Conservation (phyloP, 2,888 invertebrate genomes). For the Ditula angustiorana region DNA sequence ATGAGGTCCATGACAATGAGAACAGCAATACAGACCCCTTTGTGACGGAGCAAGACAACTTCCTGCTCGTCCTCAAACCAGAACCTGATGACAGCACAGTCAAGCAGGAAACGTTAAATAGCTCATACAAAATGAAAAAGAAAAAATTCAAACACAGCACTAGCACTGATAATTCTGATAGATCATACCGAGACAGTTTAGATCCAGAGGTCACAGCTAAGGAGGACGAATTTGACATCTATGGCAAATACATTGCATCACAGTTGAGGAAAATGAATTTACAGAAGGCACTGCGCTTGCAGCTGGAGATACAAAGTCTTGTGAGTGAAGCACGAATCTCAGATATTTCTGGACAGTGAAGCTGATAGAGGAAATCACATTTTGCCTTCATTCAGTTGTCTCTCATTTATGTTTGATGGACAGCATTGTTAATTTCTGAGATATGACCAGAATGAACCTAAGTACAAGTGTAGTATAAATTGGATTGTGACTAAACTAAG, state of each 20-base stretch:
- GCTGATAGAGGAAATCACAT: conserved; percentile 6
- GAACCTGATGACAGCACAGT: conserved; percentile 50
- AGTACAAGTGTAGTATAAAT: conserved; percentile 22
- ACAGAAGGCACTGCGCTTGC: conserved; percentile 67
- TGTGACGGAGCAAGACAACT: conserved; percentile 26
- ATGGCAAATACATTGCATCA: conserved; percentile 76
- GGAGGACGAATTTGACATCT: conserved; percentile 80
- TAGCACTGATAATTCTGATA: conserved; percentile 59
- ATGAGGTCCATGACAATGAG: conserved; percentile 41
- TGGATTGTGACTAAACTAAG: conserved; percentile 2
- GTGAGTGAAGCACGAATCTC: conserved; percentile 74
- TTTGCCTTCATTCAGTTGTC: background rate
- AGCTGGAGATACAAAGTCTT: conserved; percentile 73
- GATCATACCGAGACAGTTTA: conserved; percentile 52
- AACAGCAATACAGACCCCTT: conserved; percentile 29
- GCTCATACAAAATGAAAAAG: conserved; percentile 53
- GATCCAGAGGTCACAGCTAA: conserved; percentile 50
- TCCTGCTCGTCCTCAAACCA: conserved; percentile 53
- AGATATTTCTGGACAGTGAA: conserved; percentile 50
- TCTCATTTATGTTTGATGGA: background rate
- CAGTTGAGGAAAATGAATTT: conserved; percentile 75
- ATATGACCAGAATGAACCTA: conserved; percentile 13
- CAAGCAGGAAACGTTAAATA: conserved; percentile 16
- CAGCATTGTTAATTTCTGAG: background rate
- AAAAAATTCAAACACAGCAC: conserved; percentile 60